Evolutionary conservation across 2,888 invertebrate genomes (phyloP).

Genomic region (Nomada lathburiana): DNA sequence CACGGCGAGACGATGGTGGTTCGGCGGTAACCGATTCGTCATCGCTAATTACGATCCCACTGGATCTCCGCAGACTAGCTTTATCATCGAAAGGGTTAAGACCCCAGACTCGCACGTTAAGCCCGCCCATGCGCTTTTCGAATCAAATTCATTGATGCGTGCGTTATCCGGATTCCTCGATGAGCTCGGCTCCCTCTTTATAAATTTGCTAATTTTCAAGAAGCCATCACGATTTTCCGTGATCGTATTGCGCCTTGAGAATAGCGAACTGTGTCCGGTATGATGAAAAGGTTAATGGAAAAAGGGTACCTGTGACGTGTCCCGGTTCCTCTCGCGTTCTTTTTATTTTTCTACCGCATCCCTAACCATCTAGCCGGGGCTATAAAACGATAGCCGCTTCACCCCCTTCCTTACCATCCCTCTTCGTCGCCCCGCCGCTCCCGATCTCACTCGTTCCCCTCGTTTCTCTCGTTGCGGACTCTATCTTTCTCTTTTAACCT

Average conservation of each 20-base stretch:
- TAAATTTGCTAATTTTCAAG: slow-evolving; percentile 30
- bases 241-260: slow-evolving; percentile 29
- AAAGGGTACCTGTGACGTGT: slow-evolving; percentile 72
- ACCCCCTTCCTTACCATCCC: slow-evolving; percentile 25
- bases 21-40: slow-evolving; percentile 68
- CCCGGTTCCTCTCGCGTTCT: slow-evolving; percentile 54
- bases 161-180: slow-evolving; percentile 41
- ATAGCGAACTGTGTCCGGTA: slow-evolving; percentile 47
- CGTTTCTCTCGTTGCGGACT: slow-evolving; percentile 29
- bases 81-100: slow-evolving; percentile 70
- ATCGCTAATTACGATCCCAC: slow-evolving; percentile 21
- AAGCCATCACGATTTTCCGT: background rate
- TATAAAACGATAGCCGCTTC: slow-evolving; percentile 78
- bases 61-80: slow-evolving; percentile 55
- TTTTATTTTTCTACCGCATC: slow-evolving; percentile 78
- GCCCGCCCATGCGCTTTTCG: slow-evolving; percentile 36
- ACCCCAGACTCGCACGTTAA: slow-evolving; percentile 41
- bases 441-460: slow-evolving; percentile 20
- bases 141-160: slow-evolving; percentile 57
- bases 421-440: background rate
- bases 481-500: slow-evolving; percentile 36
- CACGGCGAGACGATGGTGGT: slow-evolving; percentile 32
- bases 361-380: slow-evolving; percentile 76
- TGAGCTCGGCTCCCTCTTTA: slow-evolving; percentile 29
- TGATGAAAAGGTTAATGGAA: slow-evolving; percentile 74